Base-by-base conservation (phyloP, 1,140 invertebrate genomes). In the Aricia agestis region DNA sequence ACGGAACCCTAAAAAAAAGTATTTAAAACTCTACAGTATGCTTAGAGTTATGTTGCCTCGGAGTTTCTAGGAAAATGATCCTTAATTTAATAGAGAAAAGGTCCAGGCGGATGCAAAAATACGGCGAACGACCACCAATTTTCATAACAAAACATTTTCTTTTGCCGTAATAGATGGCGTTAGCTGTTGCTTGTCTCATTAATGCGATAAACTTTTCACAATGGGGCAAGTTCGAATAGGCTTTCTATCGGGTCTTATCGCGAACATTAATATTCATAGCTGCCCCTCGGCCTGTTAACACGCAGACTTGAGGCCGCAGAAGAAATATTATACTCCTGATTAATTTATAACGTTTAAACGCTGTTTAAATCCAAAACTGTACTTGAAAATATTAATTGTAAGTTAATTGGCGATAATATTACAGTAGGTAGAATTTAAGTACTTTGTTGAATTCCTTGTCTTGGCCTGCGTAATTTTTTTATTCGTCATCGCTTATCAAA, bases 211-310 rank as follows among this genome's bases (percentile, higher is more conserved):
- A 63, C 59, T 63, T 63, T 63, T 18, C 59, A 63, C 59, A 63
- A 63, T 63, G 59, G 59, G 10, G 19, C 59, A 25, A 63, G 59
- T 63, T 63, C 17, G 18, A 63, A 17, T 19, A n/a, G 58, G 59
- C 59, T 19, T 63, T 63, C 18, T 63, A 63, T 63, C 59, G 59
- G 59, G 17, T 11, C 66, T 67, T 67, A 67, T 67, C 66, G 66
- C 32, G 9, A 67, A 18, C 66, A 67, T 67, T 63, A 72, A 68
- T 67, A 72, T 72, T 72, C 70, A 72, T 72, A 41, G 66, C 15
- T 36, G 31, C 52, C 70, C 70, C 67, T 67, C 63, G 32, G 15
- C 70, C 70, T 63, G 18, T 63, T 63, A 63, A 63, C 59, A 63
- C 59, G 59, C 59, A 63, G 18, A 19, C 59, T 63, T 31, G 17